phyloP scores from a whole-genome alignment of 2,113 vertebrate genomes.

The Montifringilla adamsi region DNA sequence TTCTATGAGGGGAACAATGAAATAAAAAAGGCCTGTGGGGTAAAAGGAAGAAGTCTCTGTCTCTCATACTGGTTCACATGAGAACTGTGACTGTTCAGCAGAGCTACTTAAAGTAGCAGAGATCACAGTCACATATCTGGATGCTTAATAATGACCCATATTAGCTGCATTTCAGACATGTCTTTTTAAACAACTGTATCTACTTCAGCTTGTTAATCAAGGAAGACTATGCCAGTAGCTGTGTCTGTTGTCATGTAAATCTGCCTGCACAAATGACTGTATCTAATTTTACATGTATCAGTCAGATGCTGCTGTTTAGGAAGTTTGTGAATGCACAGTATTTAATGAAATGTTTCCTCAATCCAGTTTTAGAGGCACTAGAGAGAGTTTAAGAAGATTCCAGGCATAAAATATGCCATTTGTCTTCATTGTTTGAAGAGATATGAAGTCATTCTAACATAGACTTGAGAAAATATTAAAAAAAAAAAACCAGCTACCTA shows the following conservation, averaged over 20 bases:
- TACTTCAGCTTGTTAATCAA: background rate
- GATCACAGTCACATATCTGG: background rate
- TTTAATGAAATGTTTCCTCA: background rate
- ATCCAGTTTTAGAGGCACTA: background rate
- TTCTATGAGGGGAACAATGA: background rate
- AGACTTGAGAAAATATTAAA: background rate
- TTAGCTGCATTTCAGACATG: background rate
- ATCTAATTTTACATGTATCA: background rate
- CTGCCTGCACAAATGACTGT: background rate
- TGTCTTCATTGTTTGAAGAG: background rate
- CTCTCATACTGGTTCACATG: background rate
- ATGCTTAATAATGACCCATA: background rate
- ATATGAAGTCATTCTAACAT: background rate
- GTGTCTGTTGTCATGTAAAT: background rate
- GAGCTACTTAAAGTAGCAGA: background rate
- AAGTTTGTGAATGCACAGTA: background rate
- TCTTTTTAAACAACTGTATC: background rate
- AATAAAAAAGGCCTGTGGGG: background rate
- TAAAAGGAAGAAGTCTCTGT: background rate
- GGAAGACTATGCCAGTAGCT: background rate
- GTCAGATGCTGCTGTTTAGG: background rate
- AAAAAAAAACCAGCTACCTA: background rate
- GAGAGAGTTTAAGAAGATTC: background rate
- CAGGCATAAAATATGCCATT: background rate
- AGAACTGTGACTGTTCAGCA: background rate